Evolutionary conservation across 2,113 vertebrate genomes (phyloP).

Genomic region (Sebastes fasciatus): DNA sequence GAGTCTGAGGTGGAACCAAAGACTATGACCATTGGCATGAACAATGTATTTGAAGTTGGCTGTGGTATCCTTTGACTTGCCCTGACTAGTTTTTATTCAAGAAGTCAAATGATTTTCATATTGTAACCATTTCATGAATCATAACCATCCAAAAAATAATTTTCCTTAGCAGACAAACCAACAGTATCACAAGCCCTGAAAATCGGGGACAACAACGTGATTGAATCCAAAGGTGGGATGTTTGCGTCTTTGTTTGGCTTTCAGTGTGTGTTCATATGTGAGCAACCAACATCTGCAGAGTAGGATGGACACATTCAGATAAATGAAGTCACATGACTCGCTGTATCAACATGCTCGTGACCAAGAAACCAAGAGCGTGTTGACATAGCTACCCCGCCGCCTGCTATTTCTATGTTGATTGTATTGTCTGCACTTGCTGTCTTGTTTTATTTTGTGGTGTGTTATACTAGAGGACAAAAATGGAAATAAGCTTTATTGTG

Average conservation of each 20-base stretch:
- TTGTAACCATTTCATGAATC: not conserved
- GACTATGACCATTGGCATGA: slow-evolving; percentile 95
- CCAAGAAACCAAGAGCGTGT: no score
- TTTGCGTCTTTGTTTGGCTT: not conserved
- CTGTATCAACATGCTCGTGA: no score
- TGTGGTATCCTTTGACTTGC: slow-evolving; percentile 90
- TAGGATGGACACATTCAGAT: not conserved
- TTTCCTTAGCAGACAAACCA: slow-evolving; percentile 38
- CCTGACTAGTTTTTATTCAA: not conserved
- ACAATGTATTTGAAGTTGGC: slow-evolving; percentile 99
- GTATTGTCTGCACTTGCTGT: no score
- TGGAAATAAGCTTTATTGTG: not conserved
- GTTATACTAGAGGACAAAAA: not conserved
- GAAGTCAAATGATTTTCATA: not conserved
- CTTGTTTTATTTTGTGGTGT: no score
- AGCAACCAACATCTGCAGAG: not conserved
- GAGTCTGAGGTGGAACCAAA: slow-evolving; percentile 91
- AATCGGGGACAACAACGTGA: slow-evolving; percentile 98
- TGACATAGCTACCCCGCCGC: no score
- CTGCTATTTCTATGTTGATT: no score
- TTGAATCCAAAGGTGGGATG: slow-evolving; percentile 95
- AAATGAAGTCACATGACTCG: not conserved
- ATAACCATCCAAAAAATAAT: not conserved
- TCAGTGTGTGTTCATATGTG: not conserved
- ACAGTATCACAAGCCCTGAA: slow-evolving; percentile 96